Evolutionary conservation across 2,888 invertebrate genomes (phyloP).

Genomic region (Protonemura montana): DNA sequence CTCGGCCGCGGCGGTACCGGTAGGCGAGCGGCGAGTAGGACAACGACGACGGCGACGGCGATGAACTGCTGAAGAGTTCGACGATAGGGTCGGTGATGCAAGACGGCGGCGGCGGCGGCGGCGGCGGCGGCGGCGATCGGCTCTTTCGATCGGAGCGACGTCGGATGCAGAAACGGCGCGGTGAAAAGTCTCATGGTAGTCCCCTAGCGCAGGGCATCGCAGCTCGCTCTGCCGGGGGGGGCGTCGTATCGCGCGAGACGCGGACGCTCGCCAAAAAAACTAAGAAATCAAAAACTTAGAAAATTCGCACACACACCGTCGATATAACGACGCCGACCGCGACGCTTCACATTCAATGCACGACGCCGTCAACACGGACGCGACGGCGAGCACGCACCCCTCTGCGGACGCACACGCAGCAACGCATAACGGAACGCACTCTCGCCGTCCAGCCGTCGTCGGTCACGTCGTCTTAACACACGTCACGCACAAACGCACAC

Average conservation of each 20-base stretch:
- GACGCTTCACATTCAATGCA: background rate
- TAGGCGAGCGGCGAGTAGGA: slow-evolving; percentile 49
- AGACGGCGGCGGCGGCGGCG: slow-evolving; percentile 51
- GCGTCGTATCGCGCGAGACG: background rate
- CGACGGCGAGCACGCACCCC: background rate
- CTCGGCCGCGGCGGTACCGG: slow-evolving; percentile 49
- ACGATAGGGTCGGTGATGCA: slow-evolving; percentile 49
- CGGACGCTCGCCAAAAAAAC: no score
- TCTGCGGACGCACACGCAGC: background rate
- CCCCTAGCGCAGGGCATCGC: background rate
- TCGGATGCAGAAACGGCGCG: background rate
- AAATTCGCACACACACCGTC: no score
- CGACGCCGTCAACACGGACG: background rate
- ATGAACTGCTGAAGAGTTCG: slow-evolving; percentile 49
- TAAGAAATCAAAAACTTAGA: no score
- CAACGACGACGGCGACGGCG: slow-evolving; percentile 51
- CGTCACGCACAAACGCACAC: background rate
- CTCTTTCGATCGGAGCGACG: background rate
- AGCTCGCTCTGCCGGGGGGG: background rate
- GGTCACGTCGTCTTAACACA: slow-evolving; percentile 55
- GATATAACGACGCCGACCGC: no score
- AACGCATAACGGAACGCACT: slow-evolving; percentile 51
- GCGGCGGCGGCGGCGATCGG: slow-evolving; percentile 51
- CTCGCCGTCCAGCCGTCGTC: slow-evolving; percentile 52
- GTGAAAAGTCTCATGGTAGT: background rate